These are phyloP conservation scores for Sminthopsis crassicaudata DNA, from an alignment of 2,113 vertebrate species.

Conservation along the genomic window DNA sequence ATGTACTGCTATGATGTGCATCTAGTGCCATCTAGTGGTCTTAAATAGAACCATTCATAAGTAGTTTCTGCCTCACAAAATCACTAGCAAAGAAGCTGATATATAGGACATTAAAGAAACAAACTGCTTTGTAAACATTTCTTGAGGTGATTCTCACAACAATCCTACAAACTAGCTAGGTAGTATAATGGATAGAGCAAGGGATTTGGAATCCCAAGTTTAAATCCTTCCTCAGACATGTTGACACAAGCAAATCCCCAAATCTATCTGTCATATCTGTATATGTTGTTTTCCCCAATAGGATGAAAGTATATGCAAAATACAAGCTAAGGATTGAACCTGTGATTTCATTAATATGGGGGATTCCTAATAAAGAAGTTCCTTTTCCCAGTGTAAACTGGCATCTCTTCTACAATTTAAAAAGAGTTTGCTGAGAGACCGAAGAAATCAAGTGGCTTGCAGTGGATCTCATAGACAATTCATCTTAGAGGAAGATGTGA, in stretches of 20 bases:
- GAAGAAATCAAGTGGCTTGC: background rate
- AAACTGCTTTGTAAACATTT: background rate
- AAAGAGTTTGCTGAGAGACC: background rate
- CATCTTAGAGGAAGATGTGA: background rate
- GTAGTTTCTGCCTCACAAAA: background rate
- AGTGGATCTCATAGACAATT: background rate
- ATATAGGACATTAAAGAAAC: background rate
- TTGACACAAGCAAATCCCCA: background rate
- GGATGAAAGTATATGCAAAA: background rate
- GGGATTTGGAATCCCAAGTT: background rate
- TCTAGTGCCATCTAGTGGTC: conserved; percentile 70
- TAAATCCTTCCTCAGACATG: background rate
- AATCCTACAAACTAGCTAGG: too few relatives aligned
- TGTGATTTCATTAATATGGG: background rate
- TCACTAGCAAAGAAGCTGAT: background rate
- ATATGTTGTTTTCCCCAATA: background rate
- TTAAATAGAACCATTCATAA: background rate
- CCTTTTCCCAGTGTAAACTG: background rate
- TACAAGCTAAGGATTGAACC: background rate
- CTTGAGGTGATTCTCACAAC: too few relatives aligned
- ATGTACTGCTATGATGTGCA: background rate
- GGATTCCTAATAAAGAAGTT: background rate
- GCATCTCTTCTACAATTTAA: background rate
- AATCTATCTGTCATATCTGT: background rate
- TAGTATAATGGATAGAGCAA: too few relatives aligned